phyloP scores from a whole-genome alignment of 1,140 invertebrate species.

The Eulimnadia texana region DNA sequence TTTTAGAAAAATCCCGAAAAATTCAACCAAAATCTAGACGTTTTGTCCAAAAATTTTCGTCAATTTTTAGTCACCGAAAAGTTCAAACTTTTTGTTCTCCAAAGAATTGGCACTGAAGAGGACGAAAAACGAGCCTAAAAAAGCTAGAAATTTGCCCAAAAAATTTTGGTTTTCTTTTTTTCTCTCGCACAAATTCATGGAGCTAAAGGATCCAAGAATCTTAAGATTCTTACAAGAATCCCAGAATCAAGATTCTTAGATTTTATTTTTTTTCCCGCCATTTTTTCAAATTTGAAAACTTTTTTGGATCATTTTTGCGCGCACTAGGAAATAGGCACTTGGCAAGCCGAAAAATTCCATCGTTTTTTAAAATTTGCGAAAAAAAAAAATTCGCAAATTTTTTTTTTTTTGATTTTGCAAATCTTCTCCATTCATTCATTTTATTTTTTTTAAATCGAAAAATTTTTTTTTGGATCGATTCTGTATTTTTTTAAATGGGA shows the following conservation, averaged over 20 bases:
- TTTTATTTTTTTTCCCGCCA: neutral
- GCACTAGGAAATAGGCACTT: conserved; percentile 13
- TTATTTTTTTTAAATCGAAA: too few relatives aligned
- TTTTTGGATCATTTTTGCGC: conserved; percentile 6
- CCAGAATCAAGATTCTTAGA: neutral
- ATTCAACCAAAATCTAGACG: neutral
- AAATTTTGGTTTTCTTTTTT: conserved; percentile 6
- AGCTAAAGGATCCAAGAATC: too few relatives aligned
- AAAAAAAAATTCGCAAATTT: neutral
- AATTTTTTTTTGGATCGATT: neutral
- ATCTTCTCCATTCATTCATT: neutral
- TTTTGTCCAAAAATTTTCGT: too few relatives aligned
- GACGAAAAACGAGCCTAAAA: neutral
- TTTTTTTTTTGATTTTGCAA: neutral
- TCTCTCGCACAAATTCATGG: too few relatives aligned
- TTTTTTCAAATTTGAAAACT: neutral
- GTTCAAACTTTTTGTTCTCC: neutral
- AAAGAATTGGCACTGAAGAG: neutral
- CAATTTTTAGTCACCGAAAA: too few relatives aligned
- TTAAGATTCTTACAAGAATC: too few relatives aligned
- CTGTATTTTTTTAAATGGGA: neutral
- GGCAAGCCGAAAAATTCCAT: conserved; percentile 12
- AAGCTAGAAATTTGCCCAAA: too few relatives aligned
- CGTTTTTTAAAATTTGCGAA: neutral
- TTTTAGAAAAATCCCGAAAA: neutral